Evolutionary conservation across 2,113 vertebrate genomes (phyloP), one percentile per base, ranked within the genome.

Genomic region (Myiopsitta monachus): DNA sequence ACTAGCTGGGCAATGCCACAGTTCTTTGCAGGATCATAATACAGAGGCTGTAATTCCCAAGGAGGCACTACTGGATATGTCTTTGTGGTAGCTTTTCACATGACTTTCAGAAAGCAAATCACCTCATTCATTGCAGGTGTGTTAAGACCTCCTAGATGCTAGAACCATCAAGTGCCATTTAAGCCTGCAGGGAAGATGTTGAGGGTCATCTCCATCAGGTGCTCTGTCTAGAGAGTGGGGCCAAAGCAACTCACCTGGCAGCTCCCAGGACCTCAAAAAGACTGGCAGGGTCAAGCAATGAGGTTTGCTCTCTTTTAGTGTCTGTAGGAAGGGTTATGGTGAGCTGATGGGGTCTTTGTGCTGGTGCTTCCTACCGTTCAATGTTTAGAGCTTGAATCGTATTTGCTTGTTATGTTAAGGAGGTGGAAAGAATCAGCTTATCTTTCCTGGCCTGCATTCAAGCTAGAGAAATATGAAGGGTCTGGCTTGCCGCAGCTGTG

Each of bases 241-340:
- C 10, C 19, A 74, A 73, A 83, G 9, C 28, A 74, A 39, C 18
- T 46, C 24, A 41, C 7, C 28, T 39, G 24, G 41, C 8, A 72
- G 27, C 18, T 39, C 44, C 41, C 4, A 44, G 27, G 39, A 39
- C 47, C 28, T 57, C 12, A 57, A 61, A 82, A 66, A 33, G 21
- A 14, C 44, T 70, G 17, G 9, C 33, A 43, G 31, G 3, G 5
- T 2, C 0, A 46, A 4, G 0, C 0, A 7, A 0, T 4, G 10
- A 18, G 4, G 3, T 49, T 41, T 72, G 3, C 2, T 75, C 26
- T 10, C 1, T 49, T 62, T 52, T 85, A 41, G 26, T 66, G 49
- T 15, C 18, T 54, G 33, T 31, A n/a, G 74, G 28, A 67, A 57
- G 9, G 30, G 4, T 28, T 83, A 47, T 43, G 17, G 17, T 68